Evolutionary conservation across 2,113 vertebrate genomes (phyloP), one percentile per base, ranked within the genome.

Genomic region (Cepphus grylle): DNA sequence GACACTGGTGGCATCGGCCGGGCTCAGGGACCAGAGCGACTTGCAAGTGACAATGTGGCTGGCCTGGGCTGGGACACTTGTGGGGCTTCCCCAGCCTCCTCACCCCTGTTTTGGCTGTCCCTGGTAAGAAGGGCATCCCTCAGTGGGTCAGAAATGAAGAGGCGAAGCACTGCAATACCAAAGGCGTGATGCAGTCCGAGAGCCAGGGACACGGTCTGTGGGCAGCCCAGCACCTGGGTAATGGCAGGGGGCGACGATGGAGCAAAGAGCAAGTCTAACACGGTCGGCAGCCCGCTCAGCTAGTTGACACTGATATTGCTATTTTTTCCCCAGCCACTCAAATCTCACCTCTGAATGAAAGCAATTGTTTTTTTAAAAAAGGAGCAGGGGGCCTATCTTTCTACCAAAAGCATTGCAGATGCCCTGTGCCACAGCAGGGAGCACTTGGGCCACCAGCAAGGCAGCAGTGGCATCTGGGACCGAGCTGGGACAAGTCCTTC

Each of bases 341-440:
- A 91, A 81, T 88, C 45, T 87, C 74, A 43, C 59, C 83, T 91
- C 80, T 91, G 82, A 93, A 92, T 86, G 43, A 81, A 91, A 78
- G 18, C 15, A 49, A 50, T 29, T 89, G 29, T 56, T 69, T 59
- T 59, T 66, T 38, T 7, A 12, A 92, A 71, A 89, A 82, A 34
- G 43, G 20, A 94, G 55, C 45, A 53, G 14, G 80, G 86, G 30
- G 21, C 45, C 20, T 43, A 55, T 50, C 56, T 88, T 81, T 71
- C 29, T 43, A 56, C 40, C 11, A 40, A 56, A 71, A 94, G 25
- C 3, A 2, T 18, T 89, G 40, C 65, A 79, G 52, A 72, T 72
- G 49, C 36, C 30, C 71, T 30, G 12, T 67, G 49, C 49, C 45
- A 65, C 74, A 84, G 74, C 42, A 81, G 45, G 32, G 43, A 93